Conservation (phyloP, 1,140 invertebrate species). For the Leptoteleia sp. region DNA sequence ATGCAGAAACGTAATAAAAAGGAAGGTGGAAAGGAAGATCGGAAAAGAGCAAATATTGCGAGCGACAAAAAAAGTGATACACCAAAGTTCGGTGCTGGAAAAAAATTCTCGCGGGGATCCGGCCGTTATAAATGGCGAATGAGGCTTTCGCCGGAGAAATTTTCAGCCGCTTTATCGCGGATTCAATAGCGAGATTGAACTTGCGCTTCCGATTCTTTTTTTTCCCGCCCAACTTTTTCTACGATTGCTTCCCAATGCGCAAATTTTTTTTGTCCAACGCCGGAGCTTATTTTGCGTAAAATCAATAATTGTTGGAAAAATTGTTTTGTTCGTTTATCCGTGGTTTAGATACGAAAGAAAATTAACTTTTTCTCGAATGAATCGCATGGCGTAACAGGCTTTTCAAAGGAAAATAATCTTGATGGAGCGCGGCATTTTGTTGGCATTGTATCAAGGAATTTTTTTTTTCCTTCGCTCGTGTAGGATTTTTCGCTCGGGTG, state of each 20-base stretch:
- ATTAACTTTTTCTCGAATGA: conserved; percentile 6
- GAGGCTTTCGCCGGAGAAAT: conserved; percentile 2
- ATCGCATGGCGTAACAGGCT: conserved; percentile 5
- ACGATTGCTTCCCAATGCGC: too few species aligned
- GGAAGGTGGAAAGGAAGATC: neutral
- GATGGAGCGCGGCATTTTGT: conserved; percentile 30
- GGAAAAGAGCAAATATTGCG: neutral
- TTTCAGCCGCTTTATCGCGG: conserved; percentile 9
- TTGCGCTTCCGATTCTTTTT: conserved; percentile 2
- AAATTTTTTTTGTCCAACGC: too few species aligned
- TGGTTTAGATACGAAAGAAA: conserved; percentile 8
- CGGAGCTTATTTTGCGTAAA: neutral
- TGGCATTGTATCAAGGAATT: conserved; percentile 39
- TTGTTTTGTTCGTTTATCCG: conserved; percentile 11
- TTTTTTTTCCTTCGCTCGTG: conserved; percentile 19
- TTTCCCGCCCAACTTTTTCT: too few species aligned
- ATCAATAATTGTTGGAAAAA: conserved; percentile 26
- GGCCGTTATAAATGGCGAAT: conserved; percentile 13
- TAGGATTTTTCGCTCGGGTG: conserved; percentile 28
- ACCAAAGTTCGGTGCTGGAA: neutral
- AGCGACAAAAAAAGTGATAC: too few species aligned
- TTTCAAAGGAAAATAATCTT: conserved; percentile 35
- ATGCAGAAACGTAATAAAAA: conserved; percentile 17
- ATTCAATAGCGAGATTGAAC: conserved; percentile 9
- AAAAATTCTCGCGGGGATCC: conserved; percentile 15